Conservation (phyloP, 2,113 vertebrate genomes). For the Dipodomys ordii region DNA sequence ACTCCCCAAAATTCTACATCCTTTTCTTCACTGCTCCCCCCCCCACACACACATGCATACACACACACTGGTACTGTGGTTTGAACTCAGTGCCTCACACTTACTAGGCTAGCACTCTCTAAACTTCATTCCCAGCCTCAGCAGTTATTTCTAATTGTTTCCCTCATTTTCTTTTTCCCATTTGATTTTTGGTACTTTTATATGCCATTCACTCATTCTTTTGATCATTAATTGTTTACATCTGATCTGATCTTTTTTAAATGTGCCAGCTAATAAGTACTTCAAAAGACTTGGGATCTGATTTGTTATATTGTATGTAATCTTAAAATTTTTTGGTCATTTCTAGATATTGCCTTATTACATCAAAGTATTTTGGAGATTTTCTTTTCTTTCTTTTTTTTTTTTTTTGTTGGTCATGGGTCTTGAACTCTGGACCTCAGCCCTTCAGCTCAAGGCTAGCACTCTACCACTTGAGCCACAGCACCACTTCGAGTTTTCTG, state of each 20-base stretch:
- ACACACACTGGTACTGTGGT: no score
- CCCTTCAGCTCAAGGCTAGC: no score
- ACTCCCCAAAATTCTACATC: neutral
- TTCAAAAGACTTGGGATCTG: neutral
- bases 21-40: neutral
- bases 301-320: neutral
- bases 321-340: neutral
- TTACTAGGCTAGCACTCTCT: no score
- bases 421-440: no score
- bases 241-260: neutral
- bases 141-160: neutral
- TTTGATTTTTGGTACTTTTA: neutral
- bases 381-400: neutral
- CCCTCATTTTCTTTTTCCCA: neutral
- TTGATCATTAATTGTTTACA: neutral
- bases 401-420: no score
- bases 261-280: neutral
- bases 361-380: neutral
- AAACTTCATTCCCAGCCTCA: neutral
- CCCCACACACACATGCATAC: no score
- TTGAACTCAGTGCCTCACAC: no score
- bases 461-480: no score
- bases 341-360: slow-evolving; percentile 22
- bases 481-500: no score
- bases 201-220: neutral